A percentile compares a stretch with the other conserved stretches of the same genome.
Conservation (phyloP, 2,888 invertebrate genomes). For the Drosophila pseudotakahashii region DNA sequence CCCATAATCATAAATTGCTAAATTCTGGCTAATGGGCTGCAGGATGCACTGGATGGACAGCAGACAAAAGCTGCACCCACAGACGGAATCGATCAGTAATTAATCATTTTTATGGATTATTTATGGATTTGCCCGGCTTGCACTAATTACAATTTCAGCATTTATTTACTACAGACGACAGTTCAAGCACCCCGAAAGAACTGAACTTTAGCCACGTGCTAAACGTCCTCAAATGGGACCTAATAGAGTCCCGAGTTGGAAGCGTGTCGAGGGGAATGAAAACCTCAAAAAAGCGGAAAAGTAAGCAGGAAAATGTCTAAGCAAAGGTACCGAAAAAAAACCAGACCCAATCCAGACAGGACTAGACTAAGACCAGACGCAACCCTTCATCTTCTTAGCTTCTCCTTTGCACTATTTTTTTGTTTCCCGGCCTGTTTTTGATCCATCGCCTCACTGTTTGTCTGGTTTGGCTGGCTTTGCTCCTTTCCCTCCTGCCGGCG, state of each 20-base stretch:
- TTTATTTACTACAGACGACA: conserved; percentile 35
- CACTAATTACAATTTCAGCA: conserved; percentile 45
- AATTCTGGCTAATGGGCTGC: conserved; percentile 52
- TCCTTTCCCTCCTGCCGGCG: conserved; percentile 12
- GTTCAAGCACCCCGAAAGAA: conserved; percentile 17
- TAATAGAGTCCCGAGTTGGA: conserved; percentile 27
- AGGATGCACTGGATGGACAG: conserved; percentile 68
- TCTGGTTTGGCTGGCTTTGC: conserved; percentile 50
- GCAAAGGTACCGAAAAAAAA: conserved; percentile 21
- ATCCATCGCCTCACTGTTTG: conserved; percentile 49
- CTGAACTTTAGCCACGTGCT: conserved; percentile 45
- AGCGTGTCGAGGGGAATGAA: conserved; percentile 35
- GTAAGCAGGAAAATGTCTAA: conserved; percentile 13
- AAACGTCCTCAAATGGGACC: conserved; percentile 47
- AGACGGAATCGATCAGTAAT: conserved; percentile 66
- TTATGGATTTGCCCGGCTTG: conserved; percentile 65
- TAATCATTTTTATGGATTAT: conserved; percentile 81
- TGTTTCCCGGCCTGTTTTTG: conserved; percentile 48
- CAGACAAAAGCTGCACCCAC: conserved; percentile 51
- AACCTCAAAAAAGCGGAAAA: conserved; percentile 21
- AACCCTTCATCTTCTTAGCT: conserved; percentile 21
- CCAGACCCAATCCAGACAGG: background rate
- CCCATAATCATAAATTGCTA: conserved; percentile 72
- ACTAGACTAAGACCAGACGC: conserved; percentile 34
- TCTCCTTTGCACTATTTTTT: conserved; percentile 25